Evolutionary conservation across 2,888 invertebrate species (phyloP).

Genomic region (Drosophila glabriapex): DNA sequence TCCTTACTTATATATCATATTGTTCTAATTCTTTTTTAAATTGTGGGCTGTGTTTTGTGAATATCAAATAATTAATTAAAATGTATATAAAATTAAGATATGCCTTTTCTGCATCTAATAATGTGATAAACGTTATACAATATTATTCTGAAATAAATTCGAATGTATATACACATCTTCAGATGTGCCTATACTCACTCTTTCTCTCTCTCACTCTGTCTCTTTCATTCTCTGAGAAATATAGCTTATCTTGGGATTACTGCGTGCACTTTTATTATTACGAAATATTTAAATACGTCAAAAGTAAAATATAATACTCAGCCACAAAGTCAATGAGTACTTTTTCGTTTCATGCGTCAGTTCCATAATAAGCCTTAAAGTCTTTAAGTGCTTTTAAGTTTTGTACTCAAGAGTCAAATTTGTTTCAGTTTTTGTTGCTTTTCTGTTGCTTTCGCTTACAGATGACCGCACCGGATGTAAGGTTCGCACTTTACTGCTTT

Average conservation of each 20-base stretch:
- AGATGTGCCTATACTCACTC: neutral
- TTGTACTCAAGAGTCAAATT: constrained; percentile 16
- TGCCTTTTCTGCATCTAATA: neutral
- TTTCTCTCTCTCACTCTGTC: neutral
- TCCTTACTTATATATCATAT: neutral
- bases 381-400: constrained; percentile 35
- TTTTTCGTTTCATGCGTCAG: constrained; percentile 3
- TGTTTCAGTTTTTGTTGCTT: constrained; percentile 16
- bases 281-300: neutral
- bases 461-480: constrained; percentile 40
- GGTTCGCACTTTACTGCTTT: constrained; percentile 42
- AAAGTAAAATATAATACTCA: constrained; percentile 7
- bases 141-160: neutral
- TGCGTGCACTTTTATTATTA: neutral
- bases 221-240: neutral
- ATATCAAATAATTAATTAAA: neutral
- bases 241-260: constrained; percentile 9
- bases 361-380: constrained; percentile 19
- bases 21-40: neutral
- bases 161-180: neutral
- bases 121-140: neutral
- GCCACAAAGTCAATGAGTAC: constrained; percentile 5
- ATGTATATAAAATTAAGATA: neutral
- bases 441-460: constrained; percentile 5
- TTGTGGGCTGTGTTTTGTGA: neutral